Percentiles rank a stretch among this genome's conserved stretches.
phyloP scores from a whole-genome alignment of 64 coral and sea anemone genomes.

The Montipora capricornis region DNA sequence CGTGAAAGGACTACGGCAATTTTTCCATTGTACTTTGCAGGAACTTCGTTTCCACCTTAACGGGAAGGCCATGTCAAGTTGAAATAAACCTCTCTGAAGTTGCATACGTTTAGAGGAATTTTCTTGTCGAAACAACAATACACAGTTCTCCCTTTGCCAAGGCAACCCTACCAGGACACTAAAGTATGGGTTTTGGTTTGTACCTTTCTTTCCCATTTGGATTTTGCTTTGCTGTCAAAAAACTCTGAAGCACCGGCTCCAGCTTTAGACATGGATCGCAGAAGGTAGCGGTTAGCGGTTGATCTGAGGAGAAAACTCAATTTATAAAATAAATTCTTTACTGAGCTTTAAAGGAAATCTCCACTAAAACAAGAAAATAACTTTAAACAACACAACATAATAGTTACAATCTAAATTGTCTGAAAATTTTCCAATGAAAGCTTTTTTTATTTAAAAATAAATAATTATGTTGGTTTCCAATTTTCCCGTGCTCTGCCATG shows the following conservation, averaged over 20 bases:
- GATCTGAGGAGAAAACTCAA: slow-evolving; percentile 32
- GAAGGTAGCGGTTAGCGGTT: slow-evolving; percentile 87
- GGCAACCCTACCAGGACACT: not conserved
- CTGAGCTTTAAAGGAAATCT: no score
- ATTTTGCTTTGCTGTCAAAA: slow-evolving; percentile 91
- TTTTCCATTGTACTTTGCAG: not conserved
- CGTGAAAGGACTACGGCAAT: not conserved
- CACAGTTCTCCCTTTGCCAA: not conserved
- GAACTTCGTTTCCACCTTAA: no score
- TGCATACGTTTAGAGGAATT: no score
- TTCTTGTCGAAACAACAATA: not conserved
- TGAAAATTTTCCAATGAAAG: no score
- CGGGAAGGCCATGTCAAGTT: not conserved
- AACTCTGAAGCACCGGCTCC: slow-evolving; percentile 92
- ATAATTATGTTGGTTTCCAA: no score
- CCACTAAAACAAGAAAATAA: no score
- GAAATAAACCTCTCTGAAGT: not conserved
- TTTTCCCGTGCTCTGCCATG: no score
- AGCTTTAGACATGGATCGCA: slow-evolving; percentile 77
- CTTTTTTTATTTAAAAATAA: no score
- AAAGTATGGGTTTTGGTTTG: not conserved
- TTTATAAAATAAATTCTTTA: not conserved
- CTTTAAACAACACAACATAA: no score
- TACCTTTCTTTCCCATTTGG: slow-evolving; percentile 97
- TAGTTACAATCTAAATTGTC: no score